Evolutionary conservation across 2,888 invertebrate genomes (phyloP).

Genomic region (Rotaria macrura): DNA sequence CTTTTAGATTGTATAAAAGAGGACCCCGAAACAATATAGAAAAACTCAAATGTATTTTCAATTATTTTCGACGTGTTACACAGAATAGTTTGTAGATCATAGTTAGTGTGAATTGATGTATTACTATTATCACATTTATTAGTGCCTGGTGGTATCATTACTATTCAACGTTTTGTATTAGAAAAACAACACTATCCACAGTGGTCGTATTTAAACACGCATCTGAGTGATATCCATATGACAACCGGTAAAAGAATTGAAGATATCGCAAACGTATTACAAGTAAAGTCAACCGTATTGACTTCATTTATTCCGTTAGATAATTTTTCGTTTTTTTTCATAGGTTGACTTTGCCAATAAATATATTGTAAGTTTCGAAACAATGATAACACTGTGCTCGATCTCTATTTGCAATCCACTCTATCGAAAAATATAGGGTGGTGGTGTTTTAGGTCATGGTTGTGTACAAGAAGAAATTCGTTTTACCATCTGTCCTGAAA

Average conservation of each 20-base stretch:
- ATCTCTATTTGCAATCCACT: no score
- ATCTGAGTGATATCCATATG: conserved; percentile 61
- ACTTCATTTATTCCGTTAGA: background rate
- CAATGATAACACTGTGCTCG: no score
- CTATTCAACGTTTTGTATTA: conserved; percentile 64
- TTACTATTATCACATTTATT: background rate
- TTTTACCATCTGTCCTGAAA: conserved; percentile 78
- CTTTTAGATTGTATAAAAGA: background rate
- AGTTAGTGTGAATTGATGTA: background rate
- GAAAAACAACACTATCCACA: conserved; percentile 51
- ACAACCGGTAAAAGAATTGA: conserved; percentile 70
- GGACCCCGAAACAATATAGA: conserved; percentile 53
- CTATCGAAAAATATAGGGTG: conserved; percentile 54
- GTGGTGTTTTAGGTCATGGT: conserved; percentile 71
- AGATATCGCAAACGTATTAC: conserved; percentile 67
- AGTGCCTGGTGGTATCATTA: conserved; percentile 66
- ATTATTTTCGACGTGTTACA: conserved; percentile 75
- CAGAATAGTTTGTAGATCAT: conserved; percentile 51
- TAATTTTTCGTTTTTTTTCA: background rate
- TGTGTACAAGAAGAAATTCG: conserved; percentile 89
- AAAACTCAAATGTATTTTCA: conserved; percentile 75
- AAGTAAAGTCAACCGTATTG: conserved; percentile 54
- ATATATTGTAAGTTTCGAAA: conserved; percentile 39
- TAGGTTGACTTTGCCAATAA: conserved; percentile 87
- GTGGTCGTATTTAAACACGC: conserved; percentile 57